Evolutionary conservation across 2,888 invertebrate genomes (phyloP), one percentile per base, ranked within the genome.

Genomic region (Ceraclea dissimilis): DNA sequence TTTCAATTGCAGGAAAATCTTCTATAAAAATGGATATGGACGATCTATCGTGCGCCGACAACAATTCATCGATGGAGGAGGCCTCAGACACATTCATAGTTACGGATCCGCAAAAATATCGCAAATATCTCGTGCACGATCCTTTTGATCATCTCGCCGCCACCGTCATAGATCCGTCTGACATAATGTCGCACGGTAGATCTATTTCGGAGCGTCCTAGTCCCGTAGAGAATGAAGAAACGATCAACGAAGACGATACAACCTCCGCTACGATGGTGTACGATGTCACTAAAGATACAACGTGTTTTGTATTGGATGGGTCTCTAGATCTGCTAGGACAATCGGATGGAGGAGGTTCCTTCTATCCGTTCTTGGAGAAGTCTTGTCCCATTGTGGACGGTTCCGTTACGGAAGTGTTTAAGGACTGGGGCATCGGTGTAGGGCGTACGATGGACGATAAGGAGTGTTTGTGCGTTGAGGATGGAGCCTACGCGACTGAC

Each of bases 81-180:
- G 62, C 64, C 13, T 61, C 62, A 26, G 73, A 74, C 63, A 76
- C 76, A 43, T 78, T 72, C 71, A 75, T 78, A 58, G 69, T 77
- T 63, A 75, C 75, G 48, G 71, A 70, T 65, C 61, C 67, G 50
- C 61, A 67, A 53, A 68, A 71, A 47, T 70, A 72, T 44, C 66
- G 70, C 57, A 65, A 69, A n/a, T 75, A 73, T 66, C 66, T 71
- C 56, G 68, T 77, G 59, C 67, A 67, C 48, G 73, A 74, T 66
- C 70, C 70, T 61, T 67, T 74, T 22, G 67, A 65, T 19, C 69
- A 67, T 54, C 55, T 64, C 16, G 57, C 65, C 16, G 68, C 70
- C 61, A 71, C 73, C 60, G 68, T 75, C 50, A 64, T 70, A 16
- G 69, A 69, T 44, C 59, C 61, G 8, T 60, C 62, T 2, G 60